Evolutionary conservation across 1,140 invertebrate genomes (phyloP), one percentile per base, ranked within the genome.

Genomic region (Solenopsis fugax): DNA sequence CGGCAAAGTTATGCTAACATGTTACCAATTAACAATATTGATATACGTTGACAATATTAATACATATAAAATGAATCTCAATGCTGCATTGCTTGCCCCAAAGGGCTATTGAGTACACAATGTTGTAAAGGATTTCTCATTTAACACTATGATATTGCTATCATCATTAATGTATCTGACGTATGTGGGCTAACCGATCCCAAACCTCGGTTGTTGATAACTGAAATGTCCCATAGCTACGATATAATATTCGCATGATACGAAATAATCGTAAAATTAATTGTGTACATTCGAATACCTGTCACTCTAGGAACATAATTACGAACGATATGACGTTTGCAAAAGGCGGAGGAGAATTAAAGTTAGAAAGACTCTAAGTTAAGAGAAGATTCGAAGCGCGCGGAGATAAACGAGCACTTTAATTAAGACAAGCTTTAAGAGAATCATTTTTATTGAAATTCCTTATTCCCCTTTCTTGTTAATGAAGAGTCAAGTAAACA

Each of bases 381-480:
- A 24, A 75, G 18, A 60, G 45, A 75, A 84, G 41, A 75, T 84
- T 84, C 7, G 29, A 72, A 73, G 54, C 48, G 12, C 48, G 12
- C 10, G 41, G 24, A 21, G 67, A 73, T 73, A 82, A 82, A 73
- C 69, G 80, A 62, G 80, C 37, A 48, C 41, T 60, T 84, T 75
- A 84, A 84, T 84, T 75, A 84, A 84, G 24, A 50, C 29, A 41
- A 62, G 18, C 13, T 13, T 75, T 75, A 73, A 75, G 48, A 60
- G 45, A 84, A 84, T 81, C 50, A 71, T 50, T 73, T 84, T 84
- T 75, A 84, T 84, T 84, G 45, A 84, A 75, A 84, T 73, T 84
- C 18, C 10, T 62, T 84, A 50, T 75, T 73, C 4, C 24, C 7
- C 41, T 3, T 48, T 62, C 13, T 37, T 50, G 41, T 41, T 73